phyloP scores from a whole-genome alignment of 2,888 invertebrate genomes.

The Clitarchus hookeri region DNA sequence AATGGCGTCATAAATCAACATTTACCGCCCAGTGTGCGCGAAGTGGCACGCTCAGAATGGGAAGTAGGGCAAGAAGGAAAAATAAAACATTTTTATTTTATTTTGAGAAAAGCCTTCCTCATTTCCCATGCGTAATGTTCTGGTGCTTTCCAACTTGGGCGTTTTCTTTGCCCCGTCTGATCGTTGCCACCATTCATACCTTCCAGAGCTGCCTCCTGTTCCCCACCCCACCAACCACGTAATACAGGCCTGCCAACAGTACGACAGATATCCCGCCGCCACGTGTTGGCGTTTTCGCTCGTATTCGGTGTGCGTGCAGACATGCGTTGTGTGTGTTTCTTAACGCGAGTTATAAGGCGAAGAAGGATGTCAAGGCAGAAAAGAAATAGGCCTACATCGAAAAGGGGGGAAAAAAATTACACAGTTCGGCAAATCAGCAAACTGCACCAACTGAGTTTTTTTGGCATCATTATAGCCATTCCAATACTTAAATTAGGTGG shows the following conservation, averaged over 20 bases:
- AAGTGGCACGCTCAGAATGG: background rate
- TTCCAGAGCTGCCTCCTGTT: background rate
- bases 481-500: no score
- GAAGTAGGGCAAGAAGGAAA: background rate
- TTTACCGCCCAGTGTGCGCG: background rate
- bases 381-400: no score
- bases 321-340: no score
- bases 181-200: background rate
- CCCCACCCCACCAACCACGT: background rate
- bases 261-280: no score
- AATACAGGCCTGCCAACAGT: background rate
- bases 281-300: no score
- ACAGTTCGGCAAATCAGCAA: no score
- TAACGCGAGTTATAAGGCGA: no score
- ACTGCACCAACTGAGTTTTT: no score
- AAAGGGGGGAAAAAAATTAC: no score
- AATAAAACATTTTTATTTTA: background rate
- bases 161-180: background rate
- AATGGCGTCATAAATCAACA: background rate
- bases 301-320: no score
- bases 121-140: constrained; percentile 8
- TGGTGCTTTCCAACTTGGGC: background rate
- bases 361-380: no score
- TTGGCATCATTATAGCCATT: no score
- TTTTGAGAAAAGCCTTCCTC: background rate